phyloP scores from a whole-genome alignment of 2,113 vertebrate genomes.

The Tamias sibiricus region DNA sequence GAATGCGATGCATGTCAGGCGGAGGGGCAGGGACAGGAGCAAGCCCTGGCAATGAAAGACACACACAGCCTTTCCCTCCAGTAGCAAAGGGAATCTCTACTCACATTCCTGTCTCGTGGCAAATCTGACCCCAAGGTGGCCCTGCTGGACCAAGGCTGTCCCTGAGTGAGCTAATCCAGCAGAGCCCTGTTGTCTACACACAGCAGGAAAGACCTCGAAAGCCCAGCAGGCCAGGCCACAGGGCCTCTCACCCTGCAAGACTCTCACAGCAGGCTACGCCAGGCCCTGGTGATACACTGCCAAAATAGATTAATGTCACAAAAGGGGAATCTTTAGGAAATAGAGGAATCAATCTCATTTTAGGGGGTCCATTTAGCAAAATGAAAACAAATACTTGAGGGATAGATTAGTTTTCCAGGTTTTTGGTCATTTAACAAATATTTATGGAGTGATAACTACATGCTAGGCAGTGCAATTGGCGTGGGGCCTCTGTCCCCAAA shows the following conservation, averaged over 20 bases:
- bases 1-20: not conserved
- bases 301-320: constrained; percentile 30
- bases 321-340: constrained; percentile 26
- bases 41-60: not conserved
- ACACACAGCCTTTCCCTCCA: not conserved
- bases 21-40: not conserved
- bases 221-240: constrained; percentile 72
- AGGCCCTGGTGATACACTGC: not conserved
- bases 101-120: not conserved
- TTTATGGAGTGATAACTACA: constrained; percentile 25
- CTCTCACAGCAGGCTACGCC: not conserved
- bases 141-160: constrained; percentile 51
- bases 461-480: constrained; percentile 20
- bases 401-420: not conserved
- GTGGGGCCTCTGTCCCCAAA: not conserved
- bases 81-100: not conserved
- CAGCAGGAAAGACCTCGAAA: constrained; percentile 69
- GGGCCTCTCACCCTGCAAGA: not conserved
- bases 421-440: constrained; percentile 27
- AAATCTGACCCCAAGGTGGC: constrained; percentile 61
- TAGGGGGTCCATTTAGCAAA: constrained; percentile 34
- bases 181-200: not conserved
- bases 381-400: constrained; percentile 33
- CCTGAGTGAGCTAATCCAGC: not conserved
- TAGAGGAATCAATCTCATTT: constrained; percentile 48